Evolutionary conservation across 92 coral and sea anemone genomes (phyloP), one percentile per base, ranked within the genome.

Genomic region (Nematostella vectensis): DNA sequence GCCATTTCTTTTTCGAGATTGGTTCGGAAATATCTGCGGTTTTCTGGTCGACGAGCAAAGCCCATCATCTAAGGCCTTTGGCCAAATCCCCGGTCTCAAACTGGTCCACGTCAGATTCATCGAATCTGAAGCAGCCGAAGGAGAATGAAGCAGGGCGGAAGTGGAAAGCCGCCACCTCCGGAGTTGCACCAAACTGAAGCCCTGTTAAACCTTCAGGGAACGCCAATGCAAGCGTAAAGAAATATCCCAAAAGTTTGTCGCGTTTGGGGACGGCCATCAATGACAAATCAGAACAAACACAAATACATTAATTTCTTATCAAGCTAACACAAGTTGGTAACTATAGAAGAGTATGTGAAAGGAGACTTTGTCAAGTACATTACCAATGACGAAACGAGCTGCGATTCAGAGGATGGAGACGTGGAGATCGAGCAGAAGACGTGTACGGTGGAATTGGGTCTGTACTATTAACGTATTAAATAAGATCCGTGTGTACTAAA

Each of bases 241-340:
- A 33, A 33, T 45, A 45, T 22, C 51, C 51, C 4, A 45, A 45
- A 17, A 45, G 51, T 19, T 22, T 45, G 51, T 45, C 51, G 18
- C 12, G 58, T 15, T 21, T 53, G 12, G 37, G 37, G n/a, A n/a
- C 16, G 8, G 58, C 27, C 33, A 25, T 53, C 11, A 53, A 18
- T 11, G 58, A 53, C 58, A 53, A 22, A 21, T 22, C 25, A 18
- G 36, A 3, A 25, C n/a, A n/a, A n/a, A n/a, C n/a, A n/a, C n/a
- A n/a, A n/a, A n/a, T n/a, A n/a, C n/a, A n/a, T n/a, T n/a, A n/a
- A n/a, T n/a, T n/a, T n/a, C n/a, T n/a, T n/a, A n/a, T n/a, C n/a
- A n/a, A n/a, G n/a, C n/a, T n/a, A n/a, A n/a, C n/a, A n/a, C n/a
- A n/a, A n/a, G n/a, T n/a, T n/a, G n/a, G n/a, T n/a, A n/a, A n/a